These are phyloP conservation scores for Creontiades dilutus DNA, from an alignment of 2,888 invertebrate species.

Conservation along the genomic window DNA sequence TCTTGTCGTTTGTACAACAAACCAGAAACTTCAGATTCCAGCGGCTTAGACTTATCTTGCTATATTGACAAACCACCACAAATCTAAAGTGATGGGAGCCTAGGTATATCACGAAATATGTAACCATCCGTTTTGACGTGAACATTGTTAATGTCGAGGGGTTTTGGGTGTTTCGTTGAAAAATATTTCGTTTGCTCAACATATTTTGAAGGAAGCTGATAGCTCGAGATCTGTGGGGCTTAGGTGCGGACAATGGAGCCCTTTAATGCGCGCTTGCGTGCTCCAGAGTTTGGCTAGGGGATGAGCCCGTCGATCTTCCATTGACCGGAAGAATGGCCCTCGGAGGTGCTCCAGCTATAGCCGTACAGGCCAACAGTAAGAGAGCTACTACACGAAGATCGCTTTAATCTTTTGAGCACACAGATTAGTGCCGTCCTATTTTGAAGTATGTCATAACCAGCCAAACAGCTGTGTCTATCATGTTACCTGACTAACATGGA, in stretches of 20 bases:
- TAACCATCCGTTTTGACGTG: neutral
- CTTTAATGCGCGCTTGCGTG: constrained; percentile 3
- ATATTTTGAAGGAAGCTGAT: neutral
- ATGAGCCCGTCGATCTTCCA: neutral
- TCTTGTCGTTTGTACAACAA: no score
- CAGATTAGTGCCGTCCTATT: constrained; percentile 4
- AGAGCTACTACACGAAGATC: neutral
- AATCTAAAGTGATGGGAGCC: neutral
- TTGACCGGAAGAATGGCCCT: constrained; percentile 7
- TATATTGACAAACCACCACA: no score
- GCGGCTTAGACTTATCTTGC: no score
- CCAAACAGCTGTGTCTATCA: neutral
- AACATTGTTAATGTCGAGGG: neutral
- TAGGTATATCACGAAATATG: neutral
- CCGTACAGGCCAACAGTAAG: neutral
- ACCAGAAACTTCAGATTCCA: no score
- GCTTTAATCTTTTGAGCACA: neutral
- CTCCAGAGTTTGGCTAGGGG: neutral
- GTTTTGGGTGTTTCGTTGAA: neutral
- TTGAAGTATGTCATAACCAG: neutral
- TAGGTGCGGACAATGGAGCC: neutral
- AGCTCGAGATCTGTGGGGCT: neutral
- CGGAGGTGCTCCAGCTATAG: neutral
- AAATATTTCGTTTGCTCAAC: constrained; percentile 35
- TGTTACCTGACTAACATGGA: neutral